These are phyloP conservation scores for Todus mexicanus DNA, from an alignment of 2,797 vertebrate genomes.

Conservation along the genomic window DNA sequence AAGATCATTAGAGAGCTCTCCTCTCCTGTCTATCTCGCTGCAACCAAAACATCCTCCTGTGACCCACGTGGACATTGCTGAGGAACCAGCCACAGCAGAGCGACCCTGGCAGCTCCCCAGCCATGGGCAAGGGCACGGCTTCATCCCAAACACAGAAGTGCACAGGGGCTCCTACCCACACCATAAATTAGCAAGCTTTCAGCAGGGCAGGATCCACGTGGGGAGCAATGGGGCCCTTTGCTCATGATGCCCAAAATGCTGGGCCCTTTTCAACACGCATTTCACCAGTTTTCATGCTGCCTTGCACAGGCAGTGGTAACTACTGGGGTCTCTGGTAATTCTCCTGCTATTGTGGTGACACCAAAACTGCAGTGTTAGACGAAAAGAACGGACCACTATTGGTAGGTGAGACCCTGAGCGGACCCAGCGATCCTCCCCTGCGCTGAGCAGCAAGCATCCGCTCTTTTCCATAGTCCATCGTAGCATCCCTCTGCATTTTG, in stretches of 20 bases:
- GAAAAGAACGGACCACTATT: not conserved
- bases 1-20: constrained; percentile 3
- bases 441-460: rapidly evolving
- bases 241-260: not conserved
- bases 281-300: not conserved
- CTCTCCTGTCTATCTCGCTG: not conserved
- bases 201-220: not conserved
- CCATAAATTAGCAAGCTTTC: not conserved
- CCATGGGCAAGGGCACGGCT: not conserved
- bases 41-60: not conserved
- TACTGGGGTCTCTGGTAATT: not conserved
- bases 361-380: not conserved
- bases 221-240: not conserved
- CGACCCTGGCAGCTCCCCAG: not conserved
- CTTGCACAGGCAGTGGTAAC: not conserved
- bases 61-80: not conserved
- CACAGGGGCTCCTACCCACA: not conserved
- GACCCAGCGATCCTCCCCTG: not conserved
- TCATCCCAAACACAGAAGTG: not conserved
- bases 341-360: not conserved
- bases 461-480: not conserved
- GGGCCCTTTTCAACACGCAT: not conserved
- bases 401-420: not conserved
- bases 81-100: not conserved
- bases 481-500: not conserved